Evolutionary conservation across 2,797 vertebrate genomes (phyloP).

Genomic region (Hydrophis major): DNA sequence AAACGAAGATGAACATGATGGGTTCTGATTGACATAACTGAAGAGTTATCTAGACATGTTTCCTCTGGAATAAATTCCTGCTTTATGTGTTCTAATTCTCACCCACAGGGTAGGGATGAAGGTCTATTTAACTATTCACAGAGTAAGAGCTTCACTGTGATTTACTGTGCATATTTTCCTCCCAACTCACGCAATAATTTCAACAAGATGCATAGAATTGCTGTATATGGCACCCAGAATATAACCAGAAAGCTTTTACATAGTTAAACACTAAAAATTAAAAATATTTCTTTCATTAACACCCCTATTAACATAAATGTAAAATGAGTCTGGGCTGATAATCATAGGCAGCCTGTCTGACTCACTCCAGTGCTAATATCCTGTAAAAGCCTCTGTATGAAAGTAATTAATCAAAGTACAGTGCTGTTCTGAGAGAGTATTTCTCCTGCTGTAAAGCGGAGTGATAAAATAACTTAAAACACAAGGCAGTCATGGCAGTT

Average conservation of each 20-base stretch:
- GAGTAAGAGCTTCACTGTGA: conserved; percentile 5
- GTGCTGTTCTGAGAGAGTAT: conserved; percentile 59
- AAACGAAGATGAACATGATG: not conserved
- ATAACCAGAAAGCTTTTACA: conserved; percentile 69
- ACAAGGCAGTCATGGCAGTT: conserved; percentile 66
- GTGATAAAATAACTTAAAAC: conserved; percentile 72
- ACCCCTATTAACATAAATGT: conserved; percentile 67
- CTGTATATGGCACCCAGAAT: conserved; percentile 50
- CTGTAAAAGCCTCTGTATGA: conserved; percentile 64
- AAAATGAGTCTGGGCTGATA: conserved; percentile 69
- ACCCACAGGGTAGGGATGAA: not conserved
- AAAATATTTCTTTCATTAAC: conserved; percentile 72
- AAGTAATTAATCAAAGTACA: conserved; percentile 75
- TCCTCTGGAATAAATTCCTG: not conserved
- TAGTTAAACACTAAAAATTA: conserved; percentile 68
- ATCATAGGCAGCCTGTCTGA: conserved; percentile 66
- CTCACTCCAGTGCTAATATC: conserved; percentile 67
- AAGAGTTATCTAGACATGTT: not conserved
- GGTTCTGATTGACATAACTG: not conserved
- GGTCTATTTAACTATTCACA: not conserved
- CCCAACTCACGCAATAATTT: conserved; percentile 9
- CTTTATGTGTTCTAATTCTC: not conserved
- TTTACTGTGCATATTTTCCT: not conserved
- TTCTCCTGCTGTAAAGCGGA: conserved; percentile 68
- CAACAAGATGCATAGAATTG: conserved; percentile 45